phyloP scores from a whole-genome alignment of 2,113 vertebrate species.

The Chaetorhynchus papuensis region DNA sequence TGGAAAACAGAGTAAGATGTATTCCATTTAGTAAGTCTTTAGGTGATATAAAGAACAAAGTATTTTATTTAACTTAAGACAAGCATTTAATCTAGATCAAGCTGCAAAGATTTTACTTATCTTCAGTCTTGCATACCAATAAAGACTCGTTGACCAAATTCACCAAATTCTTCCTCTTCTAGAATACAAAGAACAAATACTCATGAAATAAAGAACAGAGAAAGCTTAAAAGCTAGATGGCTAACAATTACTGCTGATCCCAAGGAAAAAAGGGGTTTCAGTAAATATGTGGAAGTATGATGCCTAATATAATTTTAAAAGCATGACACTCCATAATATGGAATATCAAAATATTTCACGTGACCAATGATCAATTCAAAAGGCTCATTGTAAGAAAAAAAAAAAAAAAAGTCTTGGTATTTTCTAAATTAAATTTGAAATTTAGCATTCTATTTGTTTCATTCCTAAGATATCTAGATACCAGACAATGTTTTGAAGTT shows the following conservation, averaged over 20 bases:
- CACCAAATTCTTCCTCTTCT: constrained; percentile 88
- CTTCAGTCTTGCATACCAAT: constrained; percentile 75
- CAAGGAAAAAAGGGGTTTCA: background rate
- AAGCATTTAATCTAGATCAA: background rate
- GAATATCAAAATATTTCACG: background rate
- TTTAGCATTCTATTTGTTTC: background rate
- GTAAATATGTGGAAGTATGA: background rate
- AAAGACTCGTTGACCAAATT: constrained; percentile 78
- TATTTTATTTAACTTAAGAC: background rate
- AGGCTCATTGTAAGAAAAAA: background rate
- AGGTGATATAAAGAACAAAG: background rate
- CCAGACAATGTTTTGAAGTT: background rate
- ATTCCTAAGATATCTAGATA: background rate
- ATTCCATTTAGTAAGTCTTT: background rate
- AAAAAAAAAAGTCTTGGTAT: background rate
- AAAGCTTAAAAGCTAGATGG: background rate
- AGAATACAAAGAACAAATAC: constrained; percentile 14
- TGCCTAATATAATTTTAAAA: background rate
- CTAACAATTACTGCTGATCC: background rate
- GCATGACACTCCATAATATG: background rate
- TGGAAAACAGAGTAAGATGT: background rate
- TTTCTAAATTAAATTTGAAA: background rate
- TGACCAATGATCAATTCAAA: background rate
- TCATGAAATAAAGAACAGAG: background rate
- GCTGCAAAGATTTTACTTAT: background rate